Percentiles rank a stretch among this genome's conserved stretches.
Evolutionary conservation across 2,888 invertebrate genomes (phyloP).

Genomic region (Archaeoteleia sp.): DNA sequence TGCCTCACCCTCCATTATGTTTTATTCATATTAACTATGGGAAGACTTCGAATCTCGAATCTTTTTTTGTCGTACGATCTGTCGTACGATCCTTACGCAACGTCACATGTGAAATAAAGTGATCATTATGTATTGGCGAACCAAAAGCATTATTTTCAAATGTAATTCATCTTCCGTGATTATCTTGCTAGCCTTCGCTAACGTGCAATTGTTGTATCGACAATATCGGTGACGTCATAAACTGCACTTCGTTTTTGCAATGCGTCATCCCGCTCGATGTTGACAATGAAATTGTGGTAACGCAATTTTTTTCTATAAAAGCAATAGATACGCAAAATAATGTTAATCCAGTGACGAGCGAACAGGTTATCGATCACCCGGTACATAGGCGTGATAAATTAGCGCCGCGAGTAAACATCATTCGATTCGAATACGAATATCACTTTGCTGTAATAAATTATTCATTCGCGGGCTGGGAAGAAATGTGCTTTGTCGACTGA

Average conservation of each 20-base stretch:
- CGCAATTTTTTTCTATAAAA: background rate
- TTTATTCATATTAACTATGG: conserved; percentile 7
- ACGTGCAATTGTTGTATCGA: conserved; percentile 27
- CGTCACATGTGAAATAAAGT: conserved; percentile 18
- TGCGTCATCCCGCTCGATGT: conserved; percentile 20
- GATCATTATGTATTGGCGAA: conserved; percentile 25
- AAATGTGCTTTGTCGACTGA: too few species aligned
- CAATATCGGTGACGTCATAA: conserved; percentile 42
- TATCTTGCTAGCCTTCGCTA: conserved; percentile 38
- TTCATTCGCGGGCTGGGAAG: too few species aligned
- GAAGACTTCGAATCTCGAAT: conserved; percentile 27
- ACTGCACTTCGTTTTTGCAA: conserved; percentile 12
- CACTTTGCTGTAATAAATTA: too few species aligned
- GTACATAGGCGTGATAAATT: background rate
- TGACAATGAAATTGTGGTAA: conserved; percentile 16
- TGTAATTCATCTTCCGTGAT: conserved; percentile 42
- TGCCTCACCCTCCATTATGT: too few species aligned
- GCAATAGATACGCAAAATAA: background rate
- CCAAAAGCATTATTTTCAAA: conserved; percentile 31
- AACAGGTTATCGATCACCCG: background rate
- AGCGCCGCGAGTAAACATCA: background rate
- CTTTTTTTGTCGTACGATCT: conserved; percentile 10
- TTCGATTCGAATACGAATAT: too few species aligned
- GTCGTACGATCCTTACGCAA: conserved; percentile 28
- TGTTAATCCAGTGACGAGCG: background rate